Evolutionary conservation across 2,888 invertebrate species (phyloP), one percentile per base, ranked within the genome.

Genomic region (Mythimna ferrago): DNA sequence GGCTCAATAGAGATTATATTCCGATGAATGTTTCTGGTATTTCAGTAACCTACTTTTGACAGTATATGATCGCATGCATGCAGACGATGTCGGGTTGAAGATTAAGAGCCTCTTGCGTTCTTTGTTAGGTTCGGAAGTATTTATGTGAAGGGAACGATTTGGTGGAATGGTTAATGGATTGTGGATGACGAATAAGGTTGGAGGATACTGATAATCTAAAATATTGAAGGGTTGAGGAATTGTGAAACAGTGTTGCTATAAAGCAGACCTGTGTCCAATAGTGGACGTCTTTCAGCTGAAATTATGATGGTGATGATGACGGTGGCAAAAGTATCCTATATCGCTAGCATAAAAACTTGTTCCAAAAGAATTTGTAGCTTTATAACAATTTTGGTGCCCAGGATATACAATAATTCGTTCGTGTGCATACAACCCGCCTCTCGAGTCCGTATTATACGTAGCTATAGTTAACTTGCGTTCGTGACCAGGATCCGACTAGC

Each of bases 11-110:
- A 76, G 77, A 61, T 77, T 63, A 60, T 70, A 71, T 74, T 86
- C 21, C 57, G 41, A 38, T 73, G 74, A 2, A 51, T 63, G 61
- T 58, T 75, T 73, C 38, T 86, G 87, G 80, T 78, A 85, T 86
- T 84, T 87, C 83, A 82, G 83, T 87, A 86, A 86, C 87, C 87
- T 69, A 86, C 83, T 84, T 86, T 71, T 77, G 71, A 61, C 71
- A 66, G 74, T 81, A 60, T 82, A 86, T 86, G 78, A 82, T 78
- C 71, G 76, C 71, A 76, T 86, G 82, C 76, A 82, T 78, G 73
- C 78, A 86, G 76, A 78, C 71, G 21, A 78, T 71, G 77, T 72
- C 51, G 65, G 66, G 63, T 78, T 82, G 71, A 73, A 72, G 74
- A 85, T 76, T 70, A 67, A 71, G 66, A 76, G 66, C 51, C 54